Percentiles rank a stretch among this genome's conserved stretches.
These are phyloP conservation scores for Zhuqinia jingwanae DNA, from an alignment of 2,888 invertebrate species.

Conservation along the genomic window DNA sequence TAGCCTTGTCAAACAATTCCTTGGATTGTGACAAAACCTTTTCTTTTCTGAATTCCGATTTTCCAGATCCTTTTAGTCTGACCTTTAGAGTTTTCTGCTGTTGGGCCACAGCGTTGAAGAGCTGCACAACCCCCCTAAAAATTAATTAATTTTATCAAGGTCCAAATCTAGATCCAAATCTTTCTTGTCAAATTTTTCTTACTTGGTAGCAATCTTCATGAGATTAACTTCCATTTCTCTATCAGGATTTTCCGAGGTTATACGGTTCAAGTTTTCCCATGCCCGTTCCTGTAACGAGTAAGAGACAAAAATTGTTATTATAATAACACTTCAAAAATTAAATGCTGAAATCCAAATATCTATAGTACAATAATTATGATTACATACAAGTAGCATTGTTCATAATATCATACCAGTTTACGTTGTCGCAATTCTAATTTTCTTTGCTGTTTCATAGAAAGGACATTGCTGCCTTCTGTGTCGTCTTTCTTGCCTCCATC, in stretches of 20 bases:
- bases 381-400: too few relatives aligned
- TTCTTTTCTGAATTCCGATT: slow-evolving; percentile 81
- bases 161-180: too few relatives aligned
- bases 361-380: too few relatives aligned
- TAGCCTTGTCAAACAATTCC: slow-evolving; percentile 79
- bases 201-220: slow-evolving; percentile 91
- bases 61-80: slow-evolving; percentile 80
- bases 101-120: slow-evolving; percentile 82
- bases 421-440: slow-evolving; percentile 75
- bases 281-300: slow-evolving; percentile 84
- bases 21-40: slow-evolving; percentile 80
- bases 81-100: slow-evolving; percentile 81
- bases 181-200: slow-evolving; percentile 67
- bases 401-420: slow-evolving; percentile 76
- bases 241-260: slow-evolving; percentile 88
- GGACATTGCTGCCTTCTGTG: slow-evolving; percentile 23
- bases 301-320: slow-evolving; percentile 56
- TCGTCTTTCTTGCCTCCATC: neutral
- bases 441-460: slow-evolving; percentile 70
- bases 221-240: slow-evolving; percentile 89
- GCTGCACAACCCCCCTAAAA: slow-evolving; percentile 82
- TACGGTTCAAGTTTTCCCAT: slow-evolving; percentile 85
- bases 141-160: too few relatives aligned
- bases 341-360: too few relatives aligned
- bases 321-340: too few relatives aligned